Percentiles rank a stretch among this genome's conserved stretches.
These are phyloP conservation scores for Toxonevra muliebris DNA, from an alignment of 2,888 invertebrate genomes.

Conservation along the genomic window DNA sequence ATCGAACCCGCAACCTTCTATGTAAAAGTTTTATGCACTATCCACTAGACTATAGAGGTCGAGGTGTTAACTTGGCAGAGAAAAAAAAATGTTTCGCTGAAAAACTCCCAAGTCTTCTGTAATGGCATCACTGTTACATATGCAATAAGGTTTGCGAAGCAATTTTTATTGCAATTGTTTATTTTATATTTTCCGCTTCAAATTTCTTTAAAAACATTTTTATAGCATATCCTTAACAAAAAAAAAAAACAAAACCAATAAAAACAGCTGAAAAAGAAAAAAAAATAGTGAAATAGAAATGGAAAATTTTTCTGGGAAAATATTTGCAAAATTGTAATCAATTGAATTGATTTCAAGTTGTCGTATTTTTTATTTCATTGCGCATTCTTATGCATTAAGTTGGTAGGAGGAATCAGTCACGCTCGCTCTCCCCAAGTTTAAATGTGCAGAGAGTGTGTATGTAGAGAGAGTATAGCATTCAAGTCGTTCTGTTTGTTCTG, in stretches of 20 bases:
- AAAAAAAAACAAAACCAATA: slow-evolving; percentile 7
- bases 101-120: too few relatives aligned
- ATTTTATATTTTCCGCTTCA: background rate
- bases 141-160: background rate
- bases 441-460: too few relatives aligned
- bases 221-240: background rate
- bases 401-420: too few relatives aligned
- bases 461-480: background rate
- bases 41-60: too few relatives aligned
- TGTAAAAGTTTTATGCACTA: too few relatives aligned
- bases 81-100: too few relatives aligned
- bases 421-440: too few relatives aligned
- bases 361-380: slow-evolving; percentile 11
- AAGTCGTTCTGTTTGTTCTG: background rate
- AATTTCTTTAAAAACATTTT: background rate
- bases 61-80: too few relatives aligned
- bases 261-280: background rate
- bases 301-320: too few relatives aligned
- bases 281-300: slow-evolving; percentile 7
- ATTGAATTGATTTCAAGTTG: slow-evolving; percentile 38
- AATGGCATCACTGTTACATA: background rate
- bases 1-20: too few relatives aligned
- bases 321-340: slow-evolving; percentile 34
- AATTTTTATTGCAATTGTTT: slow-evolving; percentile 28
- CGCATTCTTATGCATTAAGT: background rate